Conservation (phyloP, 2,113 vertebrate genomes). For the Steatornis caripensis region DNA sequence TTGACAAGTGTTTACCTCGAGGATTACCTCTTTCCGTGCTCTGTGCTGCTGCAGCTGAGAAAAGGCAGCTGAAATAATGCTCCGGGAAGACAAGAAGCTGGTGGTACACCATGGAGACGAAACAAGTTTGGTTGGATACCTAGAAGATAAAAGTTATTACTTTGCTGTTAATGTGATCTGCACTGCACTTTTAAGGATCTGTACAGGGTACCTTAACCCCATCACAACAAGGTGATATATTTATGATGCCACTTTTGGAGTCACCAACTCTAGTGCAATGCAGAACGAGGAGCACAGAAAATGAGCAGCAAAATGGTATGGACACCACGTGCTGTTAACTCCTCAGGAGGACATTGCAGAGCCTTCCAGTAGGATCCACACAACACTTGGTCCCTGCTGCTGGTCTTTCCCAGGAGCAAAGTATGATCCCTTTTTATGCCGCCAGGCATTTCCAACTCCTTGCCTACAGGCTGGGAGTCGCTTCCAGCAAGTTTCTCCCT, state of each 20-base stretch:
- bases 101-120: background rate
- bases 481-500: background rate
- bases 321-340: background rate
- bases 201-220: background rate
- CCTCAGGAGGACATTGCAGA: background rate
- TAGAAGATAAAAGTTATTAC: background rate
- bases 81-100: background rate
- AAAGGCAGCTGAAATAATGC: background rate
- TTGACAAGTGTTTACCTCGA: background rate
- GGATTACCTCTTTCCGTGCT: background rate
- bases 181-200: background rate
- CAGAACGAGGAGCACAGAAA: background rate
- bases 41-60: background rate
- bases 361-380: background rate
- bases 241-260: background rate
- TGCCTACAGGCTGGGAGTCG: background rate
- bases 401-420: background rate
- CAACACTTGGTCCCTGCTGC: background rate
- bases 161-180: background rate
- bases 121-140: background rate
- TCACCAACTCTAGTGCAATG: background rate
- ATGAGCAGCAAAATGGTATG: background rate
- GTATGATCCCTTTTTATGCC: background rate
- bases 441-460: background rate
- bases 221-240: background rate